A percentile compares a stretch with the other conserved stretches of the same genome.
Conservation (phyloP, 2,888 invertebrate genomes). For the Caenorhabditis panamensis region DNA sequence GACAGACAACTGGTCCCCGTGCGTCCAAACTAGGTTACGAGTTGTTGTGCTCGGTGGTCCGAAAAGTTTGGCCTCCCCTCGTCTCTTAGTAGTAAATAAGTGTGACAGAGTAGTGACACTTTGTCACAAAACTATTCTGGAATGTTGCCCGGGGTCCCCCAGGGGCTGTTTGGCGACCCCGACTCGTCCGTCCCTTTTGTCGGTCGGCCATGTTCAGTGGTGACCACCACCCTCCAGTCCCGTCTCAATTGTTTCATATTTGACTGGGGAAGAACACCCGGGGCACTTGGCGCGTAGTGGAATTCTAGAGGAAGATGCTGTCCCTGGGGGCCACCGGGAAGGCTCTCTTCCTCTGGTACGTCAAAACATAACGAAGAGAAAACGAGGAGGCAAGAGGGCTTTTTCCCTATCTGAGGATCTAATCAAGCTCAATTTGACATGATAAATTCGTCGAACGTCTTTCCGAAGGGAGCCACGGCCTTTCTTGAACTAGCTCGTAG, state of each 20-base stretch:
- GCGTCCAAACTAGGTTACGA: slow-evolving; percentile 47
- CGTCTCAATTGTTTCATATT: slow-evolving; percentile 50
- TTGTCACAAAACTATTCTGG: slow-evolving; percentile 53
- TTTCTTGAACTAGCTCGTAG: neutral
- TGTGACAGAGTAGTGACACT: slow-evolving; percentile 58
- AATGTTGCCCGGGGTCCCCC: slow-evolving; percentile 26
- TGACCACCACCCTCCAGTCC: slow-evolving; percentile 13
- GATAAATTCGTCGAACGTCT: slow-evolving; percentile 31
- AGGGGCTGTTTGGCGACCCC: slow-evolving; percentile 40
- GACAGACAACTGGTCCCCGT: slow-evolving; percentile 17
- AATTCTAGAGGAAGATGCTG: slow-evolving; percentile 26
- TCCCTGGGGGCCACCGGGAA: slow-evolving; percentile 27
- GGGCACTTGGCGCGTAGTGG: slow-evolving; percentile 32
- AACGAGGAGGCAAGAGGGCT: slow-evolving; percentile 23
- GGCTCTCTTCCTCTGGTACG: slow-evolving; percentile 30
- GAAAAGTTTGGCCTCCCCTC: slow-evolving; percentile 21
- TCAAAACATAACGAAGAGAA: slow-evolving; percentile 53
- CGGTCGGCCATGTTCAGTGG: slow-evolving; percentile 35
- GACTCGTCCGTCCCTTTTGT: slow-evolving; percentile 25
- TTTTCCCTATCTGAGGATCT: slow-evolving; percentile 43
- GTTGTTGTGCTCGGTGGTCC: slow-evolving; percentile 33
- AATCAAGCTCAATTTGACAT: slow-evolving; percentile 46
- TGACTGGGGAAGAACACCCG: slow-evolving; percentile 40
- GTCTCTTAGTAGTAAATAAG: slow-evolving; percentile 55
- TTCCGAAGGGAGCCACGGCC: neutral